Conservation (phyloP, 2,113 vertebrate genomes). For the Telmatochromis sp. region DNA sequence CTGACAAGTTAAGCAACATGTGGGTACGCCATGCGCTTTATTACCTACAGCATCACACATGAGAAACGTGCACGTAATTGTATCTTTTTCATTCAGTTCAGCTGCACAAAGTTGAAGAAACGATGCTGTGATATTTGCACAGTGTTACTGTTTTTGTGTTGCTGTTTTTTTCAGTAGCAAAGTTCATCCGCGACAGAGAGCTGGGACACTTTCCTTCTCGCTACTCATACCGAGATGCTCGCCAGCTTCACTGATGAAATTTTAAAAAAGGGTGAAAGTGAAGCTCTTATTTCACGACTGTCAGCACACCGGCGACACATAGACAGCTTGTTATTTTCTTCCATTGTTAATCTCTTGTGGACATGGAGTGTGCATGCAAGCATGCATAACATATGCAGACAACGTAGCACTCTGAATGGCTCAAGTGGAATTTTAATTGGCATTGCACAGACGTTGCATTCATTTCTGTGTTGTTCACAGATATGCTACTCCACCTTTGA, state of each 20-base stretch:
- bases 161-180: neutral
- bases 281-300: neutral
- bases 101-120: neutral
- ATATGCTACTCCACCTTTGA: neutral
- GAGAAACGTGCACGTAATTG: neutral
- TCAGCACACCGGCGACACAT: neutral
- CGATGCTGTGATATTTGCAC: neutral
- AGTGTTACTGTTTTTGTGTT: neutral
- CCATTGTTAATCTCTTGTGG: neutral
- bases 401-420: neutral
- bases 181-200: neutral
- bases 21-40: neutral
- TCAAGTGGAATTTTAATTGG: conserved; percentile 46
- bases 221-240: neutral
- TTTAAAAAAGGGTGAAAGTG: accelerated
- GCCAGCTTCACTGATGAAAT: neutral
- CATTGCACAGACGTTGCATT: neutral
- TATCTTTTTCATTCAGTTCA: neutral
- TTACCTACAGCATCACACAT: neutral
- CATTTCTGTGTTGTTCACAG: neutral
- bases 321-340: neutral
- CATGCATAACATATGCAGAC: neutral
- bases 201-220: neutral
- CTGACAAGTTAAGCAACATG: neutral
- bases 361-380: neutral